Percentiles rank a stretch among this genome's conserved stretches.
Conservation (phyloP, 2,113 vertebrate genomes). For the Percopsis transmontana region DNA sequence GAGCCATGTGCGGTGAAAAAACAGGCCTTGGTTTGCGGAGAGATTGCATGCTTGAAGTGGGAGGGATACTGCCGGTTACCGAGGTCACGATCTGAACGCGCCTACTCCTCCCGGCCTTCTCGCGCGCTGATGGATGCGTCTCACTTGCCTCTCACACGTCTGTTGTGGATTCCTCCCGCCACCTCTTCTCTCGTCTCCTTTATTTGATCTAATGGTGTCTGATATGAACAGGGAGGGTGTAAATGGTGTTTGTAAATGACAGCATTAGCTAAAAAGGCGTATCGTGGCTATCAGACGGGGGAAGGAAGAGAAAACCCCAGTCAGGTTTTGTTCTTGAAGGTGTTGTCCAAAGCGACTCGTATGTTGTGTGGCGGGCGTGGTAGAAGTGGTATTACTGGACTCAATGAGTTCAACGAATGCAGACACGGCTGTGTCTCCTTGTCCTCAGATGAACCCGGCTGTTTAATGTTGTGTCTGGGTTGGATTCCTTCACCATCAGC, state of each 20-base stretch:
- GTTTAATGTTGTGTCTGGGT: conserved; percentile 23
- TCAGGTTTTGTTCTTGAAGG: conserved; percentile 21
- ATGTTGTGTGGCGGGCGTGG: conserved; percentile 39
- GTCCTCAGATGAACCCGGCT: conserved; percentile 41
- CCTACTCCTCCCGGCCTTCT: conserved; percentile 63
- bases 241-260: not conserved
- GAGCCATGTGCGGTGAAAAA: conserved; percentile 75
- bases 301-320: not conserved
- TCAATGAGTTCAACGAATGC: not conserved
- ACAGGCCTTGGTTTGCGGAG: conserved; percentile 68
- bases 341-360: conserved; percentile 7
- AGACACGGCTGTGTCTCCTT: not conserved
- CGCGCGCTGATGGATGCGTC: conserved; percentile 53
- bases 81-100: conserved; percentile 69
- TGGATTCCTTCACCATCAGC: not conserved
- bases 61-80: conserved; percentile 64
- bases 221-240: not conserved
- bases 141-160: conserved; percentile 46
- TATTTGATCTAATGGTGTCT: not conserved
- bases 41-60: conserved; percentile 71
- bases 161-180: conserved; percentile 29
- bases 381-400: conserved; percentile 8
- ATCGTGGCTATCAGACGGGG: not conserved
- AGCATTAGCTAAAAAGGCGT: not conserved
- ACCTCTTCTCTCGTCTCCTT: conserved; percentile 11